phyloP scores from a whole-genome alignment of 2,888 invertebrate genomes.

The Anthoptus insignis region DNA sequence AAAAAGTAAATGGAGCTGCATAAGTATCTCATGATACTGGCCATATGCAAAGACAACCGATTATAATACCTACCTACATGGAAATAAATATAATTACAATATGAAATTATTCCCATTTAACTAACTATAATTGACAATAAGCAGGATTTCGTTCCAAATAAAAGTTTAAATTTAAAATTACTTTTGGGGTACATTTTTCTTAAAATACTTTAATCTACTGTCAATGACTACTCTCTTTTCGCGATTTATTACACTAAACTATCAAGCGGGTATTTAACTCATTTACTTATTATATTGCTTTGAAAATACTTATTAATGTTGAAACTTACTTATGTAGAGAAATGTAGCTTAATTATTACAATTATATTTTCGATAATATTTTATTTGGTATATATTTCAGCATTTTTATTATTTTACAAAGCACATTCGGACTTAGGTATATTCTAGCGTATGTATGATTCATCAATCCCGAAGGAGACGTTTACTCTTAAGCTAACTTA shows the following conservation, averaged over 20 bases:
- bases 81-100: constrained; percentile 66
- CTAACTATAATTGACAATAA: constrained; percentile 84
- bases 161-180: constrained; percentile 60
- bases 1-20: constrained; percentile 31
- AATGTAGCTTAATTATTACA: constrained; percentile 39
- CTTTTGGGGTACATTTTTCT: constrained; percentile 62
- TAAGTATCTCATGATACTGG: constrained; percentile 49
- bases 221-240: constrained; percentile 17
- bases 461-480: constrained; percentile 74
- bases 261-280: constrained; percentile 1
- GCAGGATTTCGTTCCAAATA: constrained; percentile 70
- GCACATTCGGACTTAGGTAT: constrained; percentile 83
- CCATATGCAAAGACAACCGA: constrained; percentile 56
- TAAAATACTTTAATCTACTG: constrained; percentile 41
- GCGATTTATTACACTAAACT: background rate
- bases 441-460: constrained; percentile 87
- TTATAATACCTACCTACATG: constrained; percentile 48
- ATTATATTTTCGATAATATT: constrained; percentile 46
- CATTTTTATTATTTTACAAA: constrained; percentile 74
- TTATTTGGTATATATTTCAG: constrained; percentile 75
- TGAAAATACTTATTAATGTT: constrained; percentile 36
- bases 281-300: constrained; percentile 26
- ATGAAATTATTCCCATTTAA: constrained; percentile 63
- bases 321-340: constrained; percentile 8
- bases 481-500: constrained; percentile 57